These are phyloP conservation scores for Oplegnathus fasciatus DNA, from an alignment of 2,113 vertebrate species.

Conservation along the genomic window DNA sequence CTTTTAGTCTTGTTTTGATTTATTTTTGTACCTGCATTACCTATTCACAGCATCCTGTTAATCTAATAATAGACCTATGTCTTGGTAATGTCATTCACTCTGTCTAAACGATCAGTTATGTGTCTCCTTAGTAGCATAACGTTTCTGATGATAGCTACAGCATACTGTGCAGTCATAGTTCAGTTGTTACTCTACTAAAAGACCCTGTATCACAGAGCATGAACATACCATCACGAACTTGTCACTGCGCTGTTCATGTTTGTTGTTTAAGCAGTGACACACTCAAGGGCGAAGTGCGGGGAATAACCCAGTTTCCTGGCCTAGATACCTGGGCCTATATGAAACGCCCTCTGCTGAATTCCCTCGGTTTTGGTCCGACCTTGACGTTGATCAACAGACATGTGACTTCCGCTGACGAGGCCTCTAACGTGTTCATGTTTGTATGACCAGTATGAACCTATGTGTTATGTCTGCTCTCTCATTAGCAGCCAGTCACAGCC, in stretches of 20 bases:
- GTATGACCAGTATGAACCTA: not conserved
- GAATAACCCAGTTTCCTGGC: constrained; percentile 14
- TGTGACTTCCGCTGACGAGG: not conserved
- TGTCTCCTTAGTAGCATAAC: not conserved
- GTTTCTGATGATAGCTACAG: not conserved
- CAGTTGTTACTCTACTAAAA: not conserved
- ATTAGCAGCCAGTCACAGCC: constrained; percentile 83
- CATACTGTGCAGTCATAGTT: not conserved
- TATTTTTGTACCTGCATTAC: not conserved
- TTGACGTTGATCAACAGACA: constrained; percentile 14
- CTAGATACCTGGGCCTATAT: constrained; percentile 12
- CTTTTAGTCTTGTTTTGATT: not conserved
- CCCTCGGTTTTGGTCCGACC: not conserved
- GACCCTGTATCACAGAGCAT: not conserved
- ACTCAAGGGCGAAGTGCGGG: not conserved
- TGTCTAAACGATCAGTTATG: not conserved
- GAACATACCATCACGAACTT: not conserved
- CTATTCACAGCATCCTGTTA: not conserved
- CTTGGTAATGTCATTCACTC: not conserved
- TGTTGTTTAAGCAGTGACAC: not conserved
- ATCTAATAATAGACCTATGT: not conserved
- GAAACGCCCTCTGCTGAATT: constrained; percentile 9
- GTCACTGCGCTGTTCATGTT: not conserved
- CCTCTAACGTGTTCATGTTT: constrained; percentile 15
- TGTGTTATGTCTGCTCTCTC: constrained; percentile 54